Evolutionary conservation across 2,797 vertebrate species (phyloP).

Genomic region (Steatocranus sp.): DNA sequence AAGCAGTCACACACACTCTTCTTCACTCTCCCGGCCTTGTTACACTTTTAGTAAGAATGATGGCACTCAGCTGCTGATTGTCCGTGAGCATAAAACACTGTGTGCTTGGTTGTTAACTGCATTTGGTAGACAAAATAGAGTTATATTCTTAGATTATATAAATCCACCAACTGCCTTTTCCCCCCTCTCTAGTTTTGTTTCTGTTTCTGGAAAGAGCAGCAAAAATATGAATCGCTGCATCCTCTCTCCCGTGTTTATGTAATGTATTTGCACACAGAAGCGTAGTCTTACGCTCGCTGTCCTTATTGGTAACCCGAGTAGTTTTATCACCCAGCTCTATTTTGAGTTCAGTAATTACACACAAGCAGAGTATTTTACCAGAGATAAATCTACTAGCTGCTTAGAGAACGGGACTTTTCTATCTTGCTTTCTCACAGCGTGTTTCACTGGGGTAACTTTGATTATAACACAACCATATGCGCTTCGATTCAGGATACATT

Average conservation of each 20-base stretch:
- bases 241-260: background rate
- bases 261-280: background rate
- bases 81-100: constrained; percentile 7
- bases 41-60: constrained; percentile 63
- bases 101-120: background rate
- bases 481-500: background rate
- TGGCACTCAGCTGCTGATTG: constrained; percentile 50
- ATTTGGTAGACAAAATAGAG: constrained; percentile 9
- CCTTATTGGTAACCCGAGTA: constrained; percentile 28
- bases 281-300: constrained; percentile 9
- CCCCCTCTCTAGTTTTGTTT: constrained; percentile 12
- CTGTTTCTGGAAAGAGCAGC: constrained; percentile 29
- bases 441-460: constrained; percentile 55
- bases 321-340: constrained; percentile 55
- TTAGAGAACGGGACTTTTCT: constrained; percentile 35
- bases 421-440: constrained; percentile 38
- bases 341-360: constrained; percentile 64
- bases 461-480: constrained; percentile 16
- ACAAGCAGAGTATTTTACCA: constrained; percentile 53
- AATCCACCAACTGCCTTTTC: background rate
- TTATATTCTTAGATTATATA: constrained; percentile 20
- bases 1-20: constrained; percentile 54
- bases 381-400: constrained; percentile 60
- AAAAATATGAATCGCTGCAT: constrained; percentile 19
- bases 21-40: constrained; percentile 54